A percentile compares a stretch with the other conserved stretches of the same genome.
Conservation (phyloP, 2,113 vertebrate genomes). For the Orthonyx spaldingii region DNA sequence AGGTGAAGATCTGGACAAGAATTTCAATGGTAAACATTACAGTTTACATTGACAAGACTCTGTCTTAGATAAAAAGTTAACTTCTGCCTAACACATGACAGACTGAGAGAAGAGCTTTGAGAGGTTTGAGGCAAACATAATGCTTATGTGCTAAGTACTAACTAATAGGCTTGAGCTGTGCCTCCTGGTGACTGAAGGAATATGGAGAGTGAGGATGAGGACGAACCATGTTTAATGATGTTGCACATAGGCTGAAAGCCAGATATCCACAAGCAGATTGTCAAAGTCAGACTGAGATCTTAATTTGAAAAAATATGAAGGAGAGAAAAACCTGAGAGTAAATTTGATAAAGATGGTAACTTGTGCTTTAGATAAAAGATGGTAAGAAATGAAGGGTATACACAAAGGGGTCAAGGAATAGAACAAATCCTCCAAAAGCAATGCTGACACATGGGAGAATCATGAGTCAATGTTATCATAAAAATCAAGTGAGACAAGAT, state of each 20-base stretch:
- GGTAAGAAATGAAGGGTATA: background rate
- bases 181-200: background rate
- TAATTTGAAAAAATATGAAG: background rate
- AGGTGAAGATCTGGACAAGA: background rate
- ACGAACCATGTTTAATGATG: background rate
- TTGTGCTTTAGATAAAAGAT: background rate
- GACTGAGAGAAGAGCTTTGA: background rate
- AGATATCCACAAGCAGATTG: background rate
- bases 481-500: background rate
- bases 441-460: background rate
- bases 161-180: background rate
- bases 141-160: background rate
- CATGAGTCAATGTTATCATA: background rate
- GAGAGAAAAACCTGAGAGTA: background rate
- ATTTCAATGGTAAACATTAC: background rate
- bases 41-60: background rate
- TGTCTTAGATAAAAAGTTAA: background rate
- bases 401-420: background rate
- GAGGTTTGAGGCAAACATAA: background rate
- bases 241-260: background rate
- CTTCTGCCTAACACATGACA: background rate
- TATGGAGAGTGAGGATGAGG: fast-evolving
- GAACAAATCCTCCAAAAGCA: background rate
- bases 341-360: background rate
- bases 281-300: background rate